Base-by-base conservation (phyloP, 2,888 invertebrate species). In the Orthosia gothica region DNA sequence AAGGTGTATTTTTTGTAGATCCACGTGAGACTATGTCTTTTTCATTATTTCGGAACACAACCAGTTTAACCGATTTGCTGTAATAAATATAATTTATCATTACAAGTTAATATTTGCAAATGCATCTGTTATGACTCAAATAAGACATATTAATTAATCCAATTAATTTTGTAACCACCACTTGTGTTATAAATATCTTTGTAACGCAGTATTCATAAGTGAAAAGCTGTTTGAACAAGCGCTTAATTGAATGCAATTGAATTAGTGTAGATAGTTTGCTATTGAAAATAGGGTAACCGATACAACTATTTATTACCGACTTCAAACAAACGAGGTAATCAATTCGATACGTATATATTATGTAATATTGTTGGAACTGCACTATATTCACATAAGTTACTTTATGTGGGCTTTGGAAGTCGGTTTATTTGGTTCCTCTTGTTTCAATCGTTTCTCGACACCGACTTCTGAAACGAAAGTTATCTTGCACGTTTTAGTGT, bases 131-230 rank as follows among this genome's bases (percentile, higher is more conserved):
- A 55, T 26, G 26, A 26, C 26, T 26, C 26, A 26, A 26, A 26
- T 61, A 40, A 45, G n/a, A 52, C 5, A 59, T 23, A 26, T 50
- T 23, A 57, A 57, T 57, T 32, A 18, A 52, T 26, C 3, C n/a
- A 50, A 76, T 57, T 45, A 32, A 77, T 62, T 68, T 68, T 59
- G 64, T 47, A 47, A 61, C 23, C 50, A 52, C 50, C n/a, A 54
- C 54, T 76, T 57, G n/a, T 40, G 5, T 18, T 3, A 52, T 20
- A 20, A 47, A 45, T 62, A 23, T 66, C 40, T 77, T 61, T 65
- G 40, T 52, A 62, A 52, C 1, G 16, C 32, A 49, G 12, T 13
- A 55, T 64, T 70, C 15, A 70, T 79, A 50, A 49, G 23, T 61
- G 47, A 54, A 61, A 59, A 64, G 54, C 26, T 64, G 5, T 71